phyloP scores from a whole-genome alignment of 2,888 invertebrate genomes.

The Dilophus febrilis region DNA sequence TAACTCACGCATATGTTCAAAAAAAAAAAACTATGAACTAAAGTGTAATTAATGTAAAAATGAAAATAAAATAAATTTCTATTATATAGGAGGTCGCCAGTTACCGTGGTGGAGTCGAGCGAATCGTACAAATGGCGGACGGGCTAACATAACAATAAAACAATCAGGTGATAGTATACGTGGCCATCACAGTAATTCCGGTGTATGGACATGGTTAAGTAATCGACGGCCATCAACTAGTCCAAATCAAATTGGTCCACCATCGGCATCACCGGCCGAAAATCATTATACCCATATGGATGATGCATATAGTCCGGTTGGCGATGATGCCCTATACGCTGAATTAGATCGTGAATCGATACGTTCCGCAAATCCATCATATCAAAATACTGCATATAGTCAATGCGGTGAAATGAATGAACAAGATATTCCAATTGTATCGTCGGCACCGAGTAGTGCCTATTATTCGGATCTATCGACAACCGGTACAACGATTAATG shows the following conservation, averaged over 20 bases:
- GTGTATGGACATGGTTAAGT: constrained; percentile 29
- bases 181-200: constrained; percentile 29
- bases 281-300: constrained; percentile 60
- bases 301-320: constrained; percentile 37
- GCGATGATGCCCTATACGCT: constrained; percentile 49
- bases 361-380: constrained; percentile 38
- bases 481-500: constrained; percentile 30
- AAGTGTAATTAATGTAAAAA: too few relatives aligned
- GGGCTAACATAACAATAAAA: constrained; percentile 27
- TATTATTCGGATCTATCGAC: constrained; percentile 54
- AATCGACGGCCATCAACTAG: constrained; percentile 27
- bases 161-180: constrained; percentile 31
- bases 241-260: constrained; percentile 33
- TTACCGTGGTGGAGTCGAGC: constrained; percentile 32
- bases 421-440: constrained; percentile 34
- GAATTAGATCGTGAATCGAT: constrained; percentile 45
- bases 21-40: too few relatives aligned
- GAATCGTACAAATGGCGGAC: constrained; percentile 23
- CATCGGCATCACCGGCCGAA: constrained; percentile 38
- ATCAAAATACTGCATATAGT: constrained; percentile 53
- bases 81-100: constrained; percentile 24
- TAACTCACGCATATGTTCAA: too few relatives aligned
- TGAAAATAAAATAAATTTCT: too few relatives aligned
- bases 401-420: constrained; percentile 32
- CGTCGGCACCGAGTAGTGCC: constrained; percentile 54